Base-by-base conservation (phyloP, 2,797 vertebrate species). In the Pterois miles region DNA sequence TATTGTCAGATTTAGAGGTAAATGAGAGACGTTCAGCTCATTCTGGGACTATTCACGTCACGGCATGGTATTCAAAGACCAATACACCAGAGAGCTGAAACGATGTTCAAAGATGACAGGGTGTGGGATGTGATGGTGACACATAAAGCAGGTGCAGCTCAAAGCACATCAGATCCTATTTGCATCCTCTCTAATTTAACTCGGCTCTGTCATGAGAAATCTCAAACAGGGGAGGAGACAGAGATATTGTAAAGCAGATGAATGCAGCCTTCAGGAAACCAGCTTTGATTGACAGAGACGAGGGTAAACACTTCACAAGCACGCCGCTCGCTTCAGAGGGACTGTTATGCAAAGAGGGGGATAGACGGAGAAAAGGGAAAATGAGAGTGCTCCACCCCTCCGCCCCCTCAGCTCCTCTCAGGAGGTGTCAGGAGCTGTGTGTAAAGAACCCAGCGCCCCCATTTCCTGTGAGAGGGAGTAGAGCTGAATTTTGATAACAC, bases 221-320 rank as follows among this genome's bases (percentile, higher is more conserved):
- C 83, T 78, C 81, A 79, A 78, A 75, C 68, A 40, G 71, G 65
- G 63, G 53, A 81, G 78, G 85, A 86, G 82, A 86, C 81, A 58
- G 83, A 82, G 75, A 73, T 70, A 78, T 83, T 83, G 80, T 85
- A 74, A 86, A 86, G 83, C 81, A 71, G 75, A 81, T 65, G 52
- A 87, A 88, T 68, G 68, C 82, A 81, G 86, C 74, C 78, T 77
- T 78, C 81, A 78, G 82, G 82, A 83, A 90, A 78, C 11, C 59
- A 25, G 71, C 74, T 74, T 71, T 88, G 91, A 87, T 70, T 89
- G 89, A 86, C 87, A 84, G 79, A 53, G 60, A 85, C 38, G 50
- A 82, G 83, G 83, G 89, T 90, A 89, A 92, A 92, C 85, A 93
- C 87, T 91, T 92, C 87, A 89, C 81, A 87, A 36, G 75, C 54